A percentile compares a stretch with the other conserved stretches of the same genome.
Evolutionary conservation across 2,888 invertebrate genomes (phyloP).

Genomic region (Hirtodrosophila duncani): DNA sequence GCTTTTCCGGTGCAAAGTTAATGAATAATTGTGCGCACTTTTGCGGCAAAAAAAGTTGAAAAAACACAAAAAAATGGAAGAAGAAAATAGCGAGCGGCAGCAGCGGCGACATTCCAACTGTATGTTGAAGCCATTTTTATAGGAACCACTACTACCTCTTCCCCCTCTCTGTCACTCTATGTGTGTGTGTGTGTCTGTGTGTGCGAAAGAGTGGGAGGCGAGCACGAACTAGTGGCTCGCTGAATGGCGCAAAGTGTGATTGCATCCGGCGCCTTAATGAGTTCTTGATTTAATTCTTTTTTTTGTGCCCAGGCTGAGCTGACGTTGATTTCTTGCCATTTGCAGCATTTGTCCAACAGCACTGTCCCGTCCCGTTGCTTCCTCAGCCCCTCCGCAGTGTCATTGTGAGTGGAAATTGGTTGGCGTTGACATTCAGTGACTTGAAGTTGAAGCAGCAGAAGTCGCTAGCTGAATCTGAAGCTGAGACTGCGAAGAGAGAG

Average conservation of each 20-base stretch:
- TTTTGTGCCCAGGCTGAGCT: constrained; percentile 41
- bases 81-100: constrained; percentile 35
- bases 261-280: constrained; percentile 77
- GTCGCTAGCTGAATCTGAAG: no score
- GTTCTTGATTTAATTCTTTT: constrained; percentile 76
- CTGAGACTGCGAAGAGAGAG: neutral
- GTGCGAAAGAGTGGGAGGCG: constrained; percentile 8
- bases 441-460: neutral
- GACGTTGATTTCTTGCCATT: constrained; percentile 70
- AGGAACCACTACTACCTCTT: no score
- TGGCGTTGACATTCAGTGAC: constrained; percentile 23
- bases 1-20: constrained; percentile 76
- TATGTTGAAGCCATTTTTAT: constrained; percentile 58
- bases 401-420: constrained; percentile 58
- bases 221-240: constrained; percentile 42
- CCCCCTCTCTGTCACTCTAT: constrained; percentile 20
- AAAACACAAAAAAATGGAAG: no score
- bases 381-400: constrained; percentile 48
- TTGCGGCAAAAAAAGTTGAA: constrained; percentile 69
- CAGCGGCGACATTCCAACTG: constrained; percentile 46
- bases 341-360: no score
- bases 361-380: constrained; percentile 59
- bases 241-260: constrained; percentile 76
- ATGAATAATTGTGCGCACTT: constrained; percentile 77
- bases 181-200: constrained; percentile 18